These are phyloP conservation scores for Malthinus seriepunctatus DNA, from an alignment of 2,888 invertebrate species.

Conservation along the genomic window DNA sequence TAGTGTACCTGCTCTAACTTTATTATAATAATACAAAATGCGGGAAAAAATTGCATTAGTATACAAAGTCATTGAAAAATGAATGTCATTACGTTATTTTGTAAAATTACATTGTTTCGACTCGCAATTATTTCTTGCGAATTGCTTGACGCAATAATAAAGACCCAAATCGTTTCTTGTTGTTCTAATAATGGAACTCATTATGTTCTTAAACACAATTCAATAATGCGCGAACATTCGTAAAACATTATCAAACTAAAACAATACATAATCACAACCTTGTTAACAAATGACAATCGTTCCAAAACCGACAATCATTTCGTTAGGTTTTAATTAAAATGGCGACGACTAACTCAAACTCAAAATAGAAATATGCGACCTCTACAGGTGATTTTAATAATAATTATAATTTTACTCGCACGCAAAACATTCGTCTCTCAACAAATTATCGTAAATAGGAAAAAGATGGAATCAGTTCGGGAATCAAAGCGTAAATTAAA, in stretches of 20 bases:
- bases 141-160: background rate
- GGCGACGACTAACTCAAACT: constrained; percentile 30
- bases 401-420: constrained; percentile 2
- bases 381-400: constrained; percentile 19
- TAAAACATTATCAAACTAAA: constrained; percentile 40
- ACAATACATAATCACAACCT: constrained; percentile 46
- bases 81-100: background rate
- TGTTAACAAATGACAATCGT: constrained; percentile 45
- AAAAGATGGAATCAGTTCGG: constrained; percentile 6
- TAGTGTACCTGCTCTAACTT: too few relatives aligned
- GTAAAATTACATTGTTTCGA: background rate
- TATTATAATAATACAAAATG: background rate
- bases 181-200: constrained; percentile 4
- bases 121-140: background rate
- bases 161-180: background rate
- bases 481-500: background rate
- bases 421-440: background rate
- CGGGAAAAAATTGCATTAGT: background rate
- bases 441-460: background rate
- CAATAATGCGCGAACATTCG: constrained; percentile 23
- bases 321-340: constrained; percentile 46
- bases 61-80: background rate
- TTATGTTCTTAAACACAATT: constrained; percentile 24
- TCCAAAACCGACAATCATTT: constrained; percentile 41
- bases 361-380: constrained; percentile 30